phyloP scores from a whole-genome alignment of 2,888 invertebrate genomes.

The Byasa hedistus region DNA sequence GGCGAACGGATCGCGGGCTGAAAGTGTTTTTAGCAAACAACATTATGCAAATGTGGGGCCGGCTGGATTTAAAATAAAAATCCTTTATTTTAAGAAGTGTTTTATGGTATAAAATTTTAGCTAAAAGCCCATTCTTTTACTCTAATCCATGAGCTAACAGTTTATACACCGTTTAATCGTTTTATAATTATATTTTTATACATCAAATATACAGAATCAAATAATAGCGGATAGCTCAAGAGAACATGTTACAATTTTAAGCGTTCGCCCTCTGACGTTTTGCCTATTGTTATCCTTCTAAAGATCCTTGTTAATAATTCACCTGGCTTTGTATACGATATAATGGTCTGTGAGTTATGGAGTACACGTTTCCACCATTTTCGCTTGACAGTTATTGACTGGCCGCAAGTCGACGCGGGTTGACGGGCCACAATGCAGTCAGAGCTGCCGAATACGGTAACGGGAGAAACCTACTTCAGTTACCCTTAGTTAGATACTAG shows the following conservation, averaged over 20 bases:
- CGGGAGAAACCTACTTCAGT: constrained; percentile 15
- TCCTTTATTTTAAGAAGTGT: background rate
- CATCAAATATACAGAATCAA: too few relatives aligned
- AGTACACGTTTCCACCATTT: constrained; percentile 55
- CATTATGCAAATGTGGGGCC: background rate
- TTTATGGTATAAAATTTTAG: background rate
- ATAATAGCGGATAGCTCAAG: too few relatives aligned
- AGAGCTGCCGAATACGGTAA: constrained; percentile 16
- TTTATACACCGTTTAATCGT: background rate
- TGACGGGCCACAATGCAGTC: constrained; percentile 22
- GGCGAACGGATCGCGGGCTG: constrained; percentile 2
- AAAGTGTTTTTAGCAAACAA: background rate
- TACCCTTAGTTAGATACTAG: background rate
- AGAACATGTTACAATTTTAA: background rate
- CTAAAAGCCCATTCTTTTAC: too few relatives aligned
- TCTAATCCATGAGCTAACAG: too few relatives aligned
- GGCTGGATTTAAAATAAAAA: background rate
- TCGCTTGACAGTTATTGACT: constrained; percentile 52
- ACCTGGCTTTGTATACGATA: constrained; percentile 5
- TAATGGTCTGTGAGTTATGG: constrained; percentile 5
- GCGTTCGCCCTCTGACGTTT: background rate
- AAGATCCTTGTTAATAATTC: constrained; percentile 12
- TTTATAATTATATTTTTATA: background rate
- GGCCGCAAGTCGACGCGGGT: constrained; percentile 35
- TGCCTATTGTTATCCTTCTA: background rate